Base-by-base conservation (phyloP, 92 coral and sea anemone species). In the Chrysogorgia sp. region DNA sequence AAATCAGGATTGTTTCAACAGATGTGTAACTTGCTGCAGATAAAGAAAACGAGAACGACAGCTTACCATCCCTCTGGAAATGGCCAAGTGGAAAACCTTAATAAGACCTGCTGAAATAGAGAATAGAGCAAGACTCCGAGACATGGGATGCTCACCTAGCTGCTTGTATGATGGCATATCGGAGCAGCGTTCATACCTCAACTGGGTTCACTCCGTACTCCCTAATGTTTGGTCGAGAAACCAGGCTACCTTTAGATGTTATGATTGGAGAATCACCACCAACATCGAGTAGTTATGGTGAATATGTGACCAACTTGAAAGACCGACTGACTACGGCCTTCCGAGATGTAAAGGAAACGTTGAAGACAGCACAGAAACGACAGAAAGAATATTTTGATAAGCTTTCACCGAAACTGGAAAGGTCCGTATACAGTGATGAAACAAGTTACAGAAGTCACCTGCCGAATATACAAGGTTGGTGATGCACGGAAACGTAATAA, bases 171-270 rank as follows among this genome's bases (percentile, higher is more conserved):
- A 79, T 84, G 88, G 81, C 88, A 9, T 84, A 84, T 58, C 12
- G 84, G 7, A 79, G 88, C 40, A 84, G 85, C 40, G 79, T 69
- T 8, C 81, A 84, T 40, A 12, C 58, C 6, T 79, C 84, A 0
- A 84, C 76, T 0, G 52, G 81, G 24, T 70, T 79, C 74, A 69
- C 88, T n/a, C 81, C 84, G 32, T 84, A 40, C 40, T 17, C 83
- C 1, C 58, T 79, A 24, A 47, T 79, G 82, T 85, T 85, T 81
- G 86, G 86, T 9, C 57, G 83, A 15, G 83, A 81, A 53, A 65
- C 75, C 55, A 21, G 86, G 5, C 20, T 85, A 0, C 83, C 80
- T 17, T 58, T 86, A 0, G 80, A 86, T 53, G 74, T 79, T 7
- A 79, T 84, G 81, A 49, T 79, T 34, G 85, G 81, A 1, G 67